phyloP scores from a whole-genome alignment of 1,140 invertebrate species.

The Vanessa atalanta region DNA sequence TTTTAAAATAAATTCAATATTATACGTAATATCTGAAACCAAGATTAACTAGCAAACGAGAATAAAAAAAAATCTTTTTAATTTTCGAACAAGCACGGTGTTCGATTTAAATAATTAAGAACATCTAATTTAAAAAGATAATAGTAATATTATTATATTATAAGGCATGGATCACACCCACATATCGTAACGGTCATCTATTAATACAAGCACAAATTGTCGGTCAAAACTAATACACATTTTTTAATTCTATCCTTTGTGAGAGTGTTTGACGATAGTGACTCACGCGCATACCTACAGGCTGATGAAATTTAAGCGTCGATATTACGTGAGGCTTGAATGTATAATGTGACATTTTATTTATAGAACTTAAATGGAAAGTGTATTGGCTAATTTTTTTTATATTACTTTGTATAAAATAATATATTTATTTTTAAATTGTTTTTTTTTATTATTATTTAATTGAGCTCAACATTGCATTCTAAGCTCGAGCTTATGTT shows the following conservation, averaged over 20 bases:
- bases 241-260: conserved; percentile 66
- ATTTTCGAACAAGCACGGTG: too few species aligned
- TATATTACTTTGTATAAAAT: background rate
- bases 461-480: too few species aligned
- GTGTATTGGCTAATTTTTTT: too few species aligned
- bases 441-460: too few species aligned
- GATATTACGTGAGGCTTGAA: conserved; percentile 19
- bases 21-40: too few species aligned
- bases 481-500: too few species aligned
- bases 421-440: background rate
- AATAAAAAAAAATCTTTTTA: too few species aligned
- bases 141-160: background rate
- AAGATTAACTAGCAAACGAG: too few species aligned
- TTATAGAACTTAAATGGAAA: background rate
- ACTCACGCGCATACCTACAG: conserved; percentile 65
- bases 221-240: conserved; percentile 46
- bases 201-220: conserved; percentile 25
- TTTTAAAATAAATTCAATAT: too few species aligned
- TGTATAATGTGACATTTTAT: background rate
- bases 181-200: conserved; percentile 7
- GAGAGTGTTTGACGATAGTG: conserved; percentile 70
- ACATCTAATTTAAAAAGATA: background rate
- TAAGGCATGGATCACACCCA: background rate
- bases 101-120: too few species aligned
- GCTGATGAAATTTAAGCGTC: conserved; percentile 33